Evolutionary conservation across 2,797 vertebrate genomes (phyloP), one percentile per base, ranked within the genome.

Genomic region (Toxotes lorentzi): DNA sequence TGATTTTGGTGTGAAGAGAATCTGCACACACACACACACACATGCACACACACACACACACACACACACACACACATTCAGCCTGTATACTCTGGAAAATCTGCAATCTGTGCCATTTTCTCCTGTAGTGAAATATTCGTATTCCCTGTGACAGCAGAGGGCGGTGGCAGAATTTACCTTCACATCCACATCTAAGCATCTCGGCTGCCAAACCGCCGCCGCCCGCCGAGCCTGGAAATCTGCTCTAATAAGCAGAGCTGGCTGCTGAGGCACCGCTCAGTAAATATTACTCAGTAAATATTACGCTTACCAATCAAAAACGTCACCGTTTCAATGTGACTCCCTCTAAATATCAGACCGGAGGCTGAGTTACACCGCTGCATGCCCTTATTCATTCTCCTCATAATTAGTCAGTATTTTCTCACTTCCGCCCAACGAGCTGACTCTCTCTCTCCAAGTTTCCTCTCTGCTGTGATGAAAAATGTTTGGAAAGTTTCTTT

Each of bases 251-350:
- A 88, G 83, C 86, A 78, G 79, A 84, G 83, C 76, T 43, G 77
- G 76, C 78, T 78, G 84, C 82, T 17, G 58, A 78, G 74, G 75
- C 63, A 19, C 75, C n/a, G 69, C 86, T 87, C 71, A n/a, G 72
- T 87, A 81, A 87, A 88, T 87, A 84, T 88, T 83, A 79, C 82
- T 83, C 82, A 79, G 80, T 83, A 87, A 85, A 89, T 87, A 87
- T 83, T 83, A 23, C 38, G 57, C 81, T 79, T 68, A 83, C 75
- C 81, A 87, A 79, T 89, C 85, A 76, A 35, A 86, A 85, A 88
- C 73, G 64, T 84, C 76, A 78, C 34, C 38, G 23, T 24, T 83
- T 82, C 78, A 73, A 63, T 63, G 63, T 19, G 64, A 78, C 75
- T 79, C 38, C 47, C 63, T 82, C 68, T 80, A 56, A 85, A 84